phyloP scores from a whole-genome alignment of 2,113 vertebrate species.

The Leptocoma aspasia region DNA sequence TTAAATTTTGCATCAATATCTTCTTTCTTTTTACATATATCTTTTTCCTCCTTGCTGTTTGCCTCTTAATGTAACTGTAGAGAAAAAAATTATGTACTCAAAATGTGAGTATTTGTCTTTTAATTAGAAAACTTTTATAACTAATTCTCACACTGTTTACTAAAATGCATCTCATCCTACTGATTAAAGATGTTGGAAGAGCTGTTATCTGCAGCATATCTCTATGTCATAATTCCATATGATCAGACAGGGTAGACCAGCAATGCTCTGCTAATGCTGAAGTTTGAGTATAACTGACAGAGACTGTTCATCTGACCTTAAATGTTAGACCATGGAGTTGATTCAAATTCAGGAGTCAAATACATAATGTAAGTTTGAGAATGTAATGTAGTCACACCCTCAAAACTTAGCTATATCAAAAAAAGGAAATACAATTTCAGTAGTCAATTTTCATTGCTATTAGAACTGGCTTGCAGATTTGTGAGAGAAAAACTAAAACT shows the following conservation, averaged over 20 bases:
- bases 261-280: background rate
- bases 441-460: background rate
- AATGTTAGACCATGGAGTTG: background rate
- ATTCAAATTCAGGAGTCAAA: background rate
- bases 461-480: background rate
- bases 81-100: background rate
- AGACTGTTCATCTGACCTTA: background rate
- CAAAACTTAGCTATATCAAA: background rate
- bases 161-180: background rate
- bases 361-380: background rate
- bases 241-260: background rate
- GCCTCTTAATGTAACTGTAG: background rate
- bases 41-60: background rate
- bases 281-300: background rate
- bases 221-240: background rate
- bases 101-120: background rate
- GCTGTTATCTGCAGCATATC: background rate
- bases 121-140: background rate
- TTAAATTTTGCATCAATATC: background rate
- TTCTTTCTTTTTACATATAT: background rate
- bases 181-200: background rate
- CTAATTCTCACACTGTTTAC: background rate
- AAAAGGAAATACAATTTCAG: background rate
- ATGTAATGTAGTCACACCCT: background rate
- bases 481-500: background rate